These are phyloP conservation scores for Eulemur rubriventer DNA, from an alignment of 2,797 vertebrate genomes.

Conservation along the genomic window DNA sequence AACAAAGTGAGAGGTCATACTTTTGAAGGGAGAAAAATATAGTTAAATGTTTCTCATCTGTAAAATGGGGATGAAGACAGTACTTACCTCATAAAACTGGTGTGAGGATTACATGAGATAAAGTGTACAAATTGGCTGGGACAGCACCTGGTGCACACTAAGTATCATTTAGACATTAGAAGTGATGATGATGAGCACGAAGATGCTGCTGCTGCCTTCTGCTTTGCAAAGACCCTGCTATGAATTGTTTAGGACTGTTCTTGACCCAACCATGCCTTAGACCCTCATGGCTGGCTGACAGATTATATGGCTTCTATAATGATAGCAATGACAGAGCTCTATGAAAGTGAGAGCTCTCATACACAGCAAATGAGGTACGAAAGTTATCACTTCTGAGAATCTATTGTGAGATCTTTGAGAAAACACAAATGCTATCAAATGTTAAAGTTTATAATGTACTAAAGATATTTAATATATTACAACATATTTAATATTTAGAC, in stretches of 20 bases:
- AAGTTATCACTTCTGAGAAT: background rate
- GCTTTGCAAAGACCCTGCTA: background rate
- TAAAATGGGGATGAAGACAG: background rate
- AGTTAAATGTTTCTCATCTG: background rate
- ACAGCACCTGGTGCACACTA: background rate
- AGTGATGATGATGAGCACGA: background rate
- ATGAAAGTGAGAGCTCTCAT: background rate
- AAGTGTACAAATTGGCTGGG: background rate
- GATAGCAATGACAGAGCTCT: background rate
- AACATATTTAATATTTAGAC: background rate
- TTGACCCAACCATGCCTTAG: background rate
- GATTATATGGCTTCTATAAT: background rate
- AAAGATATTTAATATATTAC: background rate
- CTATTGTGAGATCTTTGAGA: background rate
- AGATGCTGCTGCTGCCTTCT: background rate
- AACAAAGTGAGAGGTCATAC: background rate
- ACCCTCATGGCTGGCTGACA: background rate
- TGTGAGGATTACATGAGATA: background rate
- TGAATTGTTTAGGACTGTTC: background rate
- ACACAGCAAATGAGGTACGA: background rate
- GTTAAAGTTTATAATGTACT: conserved; percentile 31
- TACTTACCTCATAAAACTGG: background rate
- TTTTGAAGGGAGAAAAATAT: background rate
- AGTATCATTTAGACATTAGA: background rate
- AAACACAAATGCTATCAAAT: background rate